These are phyloP conservation scores for Mechanitis messenoides DNA, from an alignment of 2,888 invertebrate genomes.

Conservation along the genomic window DNA sequence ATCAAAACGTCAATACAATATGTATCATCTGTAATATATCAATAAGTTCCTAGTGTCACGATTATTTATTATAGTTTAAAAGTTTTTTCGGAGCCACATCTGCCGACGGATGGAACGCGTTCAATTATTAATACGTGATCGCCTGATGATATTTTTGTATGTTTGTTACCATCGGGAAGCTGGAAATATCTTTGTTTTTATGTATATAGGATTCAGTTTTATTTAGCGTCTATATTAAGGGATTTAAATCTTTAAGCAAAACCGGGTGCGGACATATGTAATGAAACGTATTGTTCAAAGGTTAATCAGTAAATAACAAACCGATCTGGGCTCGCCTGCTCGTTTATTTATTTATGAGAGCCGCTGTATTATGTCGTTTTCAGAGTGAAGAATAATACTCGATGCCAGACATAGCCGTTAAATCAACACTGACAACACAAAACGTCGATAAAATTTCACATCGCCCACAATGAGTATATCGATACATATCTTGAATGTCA, in stretches of 20 bases:
- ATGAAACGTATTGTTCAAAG: neutral
- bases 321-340: neutral
- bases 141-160: too few relatives aligned
- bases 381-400: constrained; percentile 49
- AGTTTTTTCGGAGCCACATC: constrained; percentile 19
- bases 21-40: constrained; percentile 19
- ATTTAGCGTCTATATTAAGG: too few relatives aligned
- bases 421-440: constrained; percentile 43
- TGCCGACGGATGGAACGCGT: constrained; percentile 12
- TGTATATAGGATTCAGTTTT: too few relatives aligned
- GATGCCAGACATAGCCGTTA: constrained; percentile 41
- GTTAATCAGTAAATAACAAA: too few relatives aligned
- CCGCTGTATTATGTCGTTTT: constrained; percentile 34
- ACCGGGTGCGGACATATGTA: neutral
- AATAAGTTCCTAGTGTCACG: constrained; percentile 18
- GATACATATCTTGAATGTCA: constrained; percentile 15
- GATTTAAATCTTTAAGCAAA: neutral
- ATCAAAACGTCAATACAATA: constrained; percentile 9
- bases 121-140: constrained; percentile 10
- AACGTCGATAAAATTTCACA: constrained; percentile 38
- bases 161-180: too few relatives aligned
- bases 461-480: constrained; percentile 34
- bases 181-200: too few relatives aligned
- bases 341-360: constrained; percentile 44
- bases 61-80: constrained; percentile 20